Percentiles rank a stretch among this genome's conserved stretches.
phyloP scores from a whole-genome alignment of 2,888 invertebrate species.

The Machimus atricapillus region DNA sequence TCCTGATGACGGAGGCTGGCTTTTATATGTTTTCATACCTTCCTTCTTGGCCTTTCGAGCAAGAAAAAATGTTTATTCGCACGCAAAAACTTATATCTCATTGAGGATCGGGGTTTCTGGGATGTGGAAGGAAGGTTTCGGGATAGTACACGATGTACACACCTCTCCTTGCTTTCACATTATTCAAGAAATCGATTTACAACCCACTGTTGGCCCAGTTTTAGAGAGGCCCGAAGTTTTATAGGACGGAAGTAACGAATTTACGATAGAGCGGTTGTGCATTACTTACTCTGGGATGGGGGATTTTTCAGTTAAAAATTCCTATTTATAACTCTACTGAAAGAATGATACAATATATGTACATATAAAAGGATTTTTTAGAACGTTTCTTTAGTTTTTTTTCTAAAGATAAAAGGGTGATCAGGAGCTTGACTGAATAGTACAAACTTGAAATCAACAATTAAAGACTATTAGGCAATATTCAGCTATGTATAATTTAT shows the following conservation, averaged over 20 bases:
- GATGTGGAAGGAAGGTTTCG: not conserved
- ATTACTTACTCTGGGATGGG: not conserved
- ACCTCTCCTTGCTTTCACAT: not conserved
- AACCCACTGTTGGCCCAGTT: not conserved
- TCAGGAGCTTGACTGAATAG: no score
- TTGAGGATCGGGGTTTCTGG: not conserved
- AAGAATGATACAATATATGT: no score
- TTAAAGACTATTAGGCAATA: no score
- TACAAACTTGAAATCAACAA: no score
- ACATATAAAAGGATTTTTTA: no score
- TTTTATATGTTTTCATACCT: not conserved
- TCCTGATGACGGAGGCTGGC: not conserved
- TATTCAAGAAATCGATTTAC: not conserved
- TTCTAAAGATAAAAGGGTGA: no score
- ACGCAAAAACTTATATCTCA: not conserved
- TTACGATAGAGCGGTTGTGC: not conserved
- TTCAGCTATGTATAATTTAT: no score
- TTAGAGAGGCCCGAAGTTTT: not conserved
- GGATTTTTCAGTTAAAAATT: not conserved
- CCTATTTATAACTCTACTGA: not conserved
- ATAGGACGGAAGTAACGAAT: slow-evolving; percentile 17
- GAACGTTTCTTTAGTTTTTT: no score
- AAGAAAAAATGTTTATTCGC: not conserved
- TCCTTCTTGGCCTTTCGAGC: not conserved
- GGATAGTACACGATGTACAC: not conserved